Conservation (phyloP, 2,797 vertebrate species). For the Peromyscus nudipes region DNA sequence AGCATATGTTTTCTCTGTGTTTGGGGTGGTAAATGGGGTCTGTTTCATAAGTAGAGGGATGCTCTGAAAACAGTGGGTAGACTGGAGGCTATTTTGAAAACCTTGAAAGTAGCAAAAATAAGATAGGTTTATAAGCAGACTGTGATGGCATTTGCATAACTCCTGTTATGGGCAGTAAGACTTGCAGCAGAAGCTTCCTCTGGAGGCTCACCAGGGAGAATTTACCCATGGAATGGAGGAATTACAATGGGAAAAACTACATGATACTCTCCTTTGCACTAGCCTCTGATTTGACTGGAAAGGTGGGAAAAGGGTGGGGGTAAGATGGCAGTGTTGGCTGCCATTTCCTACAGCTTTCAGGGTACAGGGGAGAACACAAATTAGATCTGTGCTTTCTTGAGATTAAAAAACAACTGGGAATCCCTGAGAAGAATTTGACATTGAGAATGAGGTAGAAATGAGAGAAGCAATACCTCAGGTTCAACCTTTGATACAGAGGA, state of each 20-base stretch:
- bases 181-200: not conserved
- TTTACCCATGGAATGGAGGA: not conserved
- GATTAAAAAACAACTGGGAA: not conserved
- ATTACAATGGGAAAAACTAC: not conserved
- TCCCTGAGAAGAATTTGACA: not conserved
- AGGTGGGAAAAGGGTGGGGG: not conserved
- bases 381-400: not conserved
- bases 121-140: not conserved
- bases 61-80: not conserved
- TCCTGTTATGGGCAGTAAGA: not conserved
- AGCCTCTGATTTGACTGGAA: not conserved
- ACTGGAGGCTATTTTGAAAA: not conserved
- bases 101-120: not conserved
- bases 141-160: not conserved
- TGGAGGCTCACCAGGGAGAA: not conserved
- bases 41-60: not conserved
- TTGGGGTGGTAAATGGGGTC: not conserved
- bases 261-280: not conserved
- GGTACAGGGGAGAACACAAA: not conserved
- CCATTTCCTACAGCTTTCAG: not conserved
- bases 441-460: not conserved
- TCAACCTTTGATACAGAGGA: not conserved
- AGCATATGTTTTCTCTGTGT: not conserved
- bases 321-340: not conserved
- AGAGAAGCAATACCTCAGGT: not conserved